Evolutionary conservation across 2,888 invertebrate species (phyloP).

Genomic region (Exephanes ischioxanthus): DNA sequence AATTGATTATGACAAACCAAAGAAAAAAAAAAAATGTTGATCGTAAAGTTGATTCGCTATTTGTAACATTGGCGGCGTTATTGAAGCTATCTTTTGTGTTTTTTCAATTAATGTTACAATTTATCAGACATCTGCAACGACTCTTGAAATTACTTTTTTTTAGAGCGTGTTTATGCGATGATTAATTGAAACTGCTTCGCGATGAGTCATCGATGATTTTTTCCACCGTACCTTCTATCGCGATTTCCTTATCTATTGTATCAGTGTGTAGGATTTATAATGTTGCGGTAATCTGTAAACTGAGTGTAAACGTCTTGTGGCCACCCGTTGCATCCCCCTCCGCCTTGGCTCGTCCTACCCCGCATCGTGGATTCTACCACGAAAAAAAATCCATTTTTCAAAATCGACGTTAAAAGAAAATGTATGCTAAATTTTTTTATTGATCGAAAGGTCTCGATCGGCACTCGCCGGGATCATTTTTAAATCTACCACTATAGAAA

Average conservation of each 20-base stretch:
- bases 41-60: slow-evolving; percentile 39
- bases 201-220: slow-evolving; percentile 55
- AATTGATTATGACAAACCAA: slow-evolving; percentile 13
- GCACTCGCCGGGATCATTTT: slow-evolving; percentile 20
- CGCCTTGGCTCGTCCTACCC: slow-evolving; percentile 57
- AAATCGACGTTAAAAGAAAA: slow-evolving; percentile 6
- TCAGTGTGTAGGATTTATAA: slow-evolving; percentile 53
- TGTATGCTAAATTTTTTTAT: not conserved
- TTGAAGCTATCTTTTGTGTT: slow-evolving; percentile 4
- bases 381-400: not conserved
- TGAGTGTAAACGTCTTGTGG: slow-evolving; percentile 42
- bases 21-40: slow-evolving; percentile 50
- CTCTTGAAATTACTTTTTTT: not conserved
- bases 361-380: slow-evolving; percentile 51
- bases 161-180: slow-evolving; percentile 25
- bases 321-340: slow-evolving; percentile 58
- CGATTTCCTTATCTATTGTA: slow-evolving; percentile 51
- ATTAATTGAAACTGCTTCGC: slow-evolving; percentile 32
- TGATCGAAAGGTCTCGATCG: slow-evolving; percentile 57
- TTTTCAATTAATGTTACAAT: slow-evolving; percentile 6
- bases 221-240: slow-evolving; percentile 14
- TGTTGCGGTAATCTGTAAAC: slow-evolving; percentile 31
- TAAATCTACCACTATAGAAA: not conserved
- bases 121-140: slow-evolving; percentile 37
- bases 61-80: slow-evolving; percentile 35